phyloP scores from a whole-genome alignment of 2,113 vertebrate genomes.

The Ailurus styani region DNA sequence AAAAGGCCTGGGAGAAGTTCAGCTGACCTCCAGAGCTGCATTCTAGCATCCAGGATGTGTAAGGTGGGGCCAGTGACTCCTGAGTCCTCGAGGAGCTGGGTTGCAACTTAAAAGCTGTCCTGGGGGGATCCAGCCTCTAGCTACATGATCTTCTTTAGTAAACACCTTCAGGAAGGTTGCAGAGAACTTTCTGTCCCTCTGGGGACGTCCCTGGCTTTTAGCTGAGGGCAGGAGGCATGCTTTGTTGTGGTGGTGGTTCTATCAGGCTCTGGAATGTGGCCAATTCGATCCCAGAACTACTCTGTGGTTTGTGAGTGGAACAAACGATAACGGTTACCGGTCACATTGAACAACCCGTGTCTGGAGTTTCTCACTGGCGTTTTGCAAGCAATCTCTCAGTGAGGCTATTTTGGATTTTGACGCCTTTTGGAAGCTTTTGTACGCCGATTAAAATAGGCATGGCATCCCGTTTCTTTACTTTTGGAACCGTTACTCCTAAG shows the following conservation, averaged over 20 bases:
- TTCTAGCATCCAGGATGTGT: background rate
- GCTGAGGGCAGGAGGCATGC: background rate
- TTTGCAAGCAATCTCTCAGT: background rate
- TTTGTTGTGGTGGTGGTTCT: background rate
- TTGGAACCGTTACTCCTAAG: background rate
- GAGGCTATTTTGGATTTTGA: background rate
- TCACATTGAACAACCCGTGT: accelerated
- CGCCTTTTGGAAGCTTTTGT: background rate
- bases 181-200: background rate
- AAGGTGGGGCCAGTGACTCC: background rate
- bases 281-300: background rate
- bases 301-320: background rate
- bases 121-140: background rate
- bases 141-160: background rate
- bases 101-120: background rate
- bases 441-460: background rate
- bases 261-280: background rate
- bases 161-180: background rate
- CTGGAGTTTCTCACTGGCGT: accelerated
- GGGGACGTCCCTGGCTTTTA: no score
- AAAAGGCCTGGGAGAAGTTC: accelerated
- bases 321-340: background rate
- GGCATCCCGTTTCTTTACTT: background rate
- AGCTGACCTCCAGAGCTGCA: background rate
- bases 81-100: background rate